Conservation (phyloP, 2,113 vertebrate species). For the Anoplopoma fimbria region DNA sequence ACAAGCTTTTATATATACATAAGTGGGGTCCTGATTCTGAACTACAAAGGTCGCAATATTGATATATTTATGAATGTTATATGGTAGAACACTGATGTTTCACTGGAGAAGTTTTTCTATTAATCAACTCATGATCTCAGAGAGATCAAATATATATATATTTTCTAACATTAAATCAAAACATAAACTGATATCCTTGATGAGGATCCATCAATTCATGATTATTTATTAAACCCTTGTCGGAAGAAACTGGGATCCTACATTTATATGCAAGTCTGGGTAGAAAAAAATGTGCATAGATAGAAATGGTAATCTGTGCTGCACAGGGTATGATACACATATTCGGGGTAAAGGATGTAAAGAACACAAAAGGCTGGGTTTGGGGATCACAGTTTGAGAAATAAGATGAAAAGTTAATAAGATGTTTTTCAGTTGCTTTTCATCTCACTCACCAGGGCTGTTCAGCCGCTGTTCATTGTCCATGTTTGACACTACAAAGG, state of each 20-base stretch:
- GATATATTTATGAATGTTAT: neutral
- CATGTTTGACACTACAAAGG: conserved; percentile 80
- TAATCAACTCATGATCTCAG: neutral
- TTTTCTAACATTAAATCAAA: neutral
- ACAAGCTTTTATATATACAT: neutral
- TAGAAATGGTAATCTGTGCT: conserved; percentile 12
- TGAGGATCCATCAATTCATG: neutral
- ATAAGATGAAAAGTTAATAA: conserved; percentile 54
- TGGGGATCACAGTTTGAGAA: conserved; percentile 36
- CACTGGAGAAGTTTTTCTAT: neutral
- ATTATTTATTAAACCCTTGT: neutral
- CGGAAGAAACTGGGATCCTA: neutral
- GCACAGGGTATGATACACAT: conserved; percentile 3
- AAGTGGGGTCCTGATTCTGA: too few species aligned
- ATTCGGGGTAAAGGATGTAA: conserved; percentile 14
- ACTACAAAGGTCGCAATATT: neutral
- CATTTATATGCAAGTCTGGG: conserved; percentile 20
- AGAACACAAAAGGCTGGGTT: conserved; percentile 35
- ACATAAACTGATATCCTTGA: neutral
- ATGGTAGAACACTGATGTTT: neutral
- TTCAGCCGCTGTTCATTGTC: conserved; percentile 70
- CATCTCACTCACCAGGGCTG: conserved; percentile 75
- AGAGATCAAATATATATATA: neutral
- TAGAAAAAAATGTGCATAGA: neutral
- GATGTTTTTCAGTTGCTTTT: conserved; percentile 56